Evolutionary conservation across 1,140 invertebrate genomes (phyloP).

Genomic region (Eueides isabella): DNA sequence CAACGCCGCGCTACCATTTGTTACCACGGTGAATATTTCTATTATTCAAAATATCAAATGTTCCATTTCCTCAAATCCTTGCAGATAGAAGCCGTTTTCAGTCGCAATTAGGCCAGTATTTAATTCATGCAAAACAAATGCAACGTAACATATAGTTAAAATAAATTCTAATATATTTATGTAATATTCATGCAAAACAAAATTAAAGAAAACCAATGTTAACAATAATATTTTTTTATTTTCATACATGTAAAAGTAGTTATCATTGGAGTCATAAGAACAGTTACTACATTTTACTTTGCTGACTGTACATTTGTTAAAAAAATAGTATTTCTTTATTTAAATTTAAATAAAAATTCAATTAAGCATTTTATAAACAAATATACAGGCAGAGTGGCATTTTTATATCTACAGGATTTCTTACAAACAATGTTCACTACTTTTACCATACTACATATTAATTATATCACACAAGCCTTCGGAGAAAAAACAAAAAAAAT

Average conservation of each 20-base stretch:
- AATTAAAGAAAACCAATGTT: not conserved
- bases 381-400: not conserved
- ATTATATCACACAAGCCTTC: constrained; percentile 32
- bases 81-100: too few species aligned
- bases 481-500: not conserved
- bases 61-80: too few species aligned
- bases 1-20: too few species aligned
- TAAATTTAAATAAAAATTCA: not conserved
- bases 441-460: constrained; percentile 15
- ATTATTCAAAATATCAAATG: too few species aligned
- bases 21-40: too few species aligned
- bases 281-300: not conserved
- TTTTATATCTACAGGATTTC: not conserved
- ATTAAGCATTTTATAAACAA: not conserved
- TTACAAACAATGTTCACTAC: constrained; percentile 13
- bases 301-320: not conserved
- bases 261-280: constrained; percentile 19
- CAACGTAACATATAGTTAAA: too few species aligned
- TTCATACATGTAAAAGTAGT: constrained; percentile 31
- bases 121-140: too few species aligned
- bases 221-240: constrained; percentile 31
- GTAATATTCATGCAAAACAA: too few species aligned
- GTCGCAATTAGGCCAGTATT: too few species aligned
- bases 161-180: too few species aligned
- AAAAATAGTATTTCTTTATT: not conserved